phyloP scores from a whole-genome alignment of 2,113 vertebrate species.

The Bos indicus region DNA sequence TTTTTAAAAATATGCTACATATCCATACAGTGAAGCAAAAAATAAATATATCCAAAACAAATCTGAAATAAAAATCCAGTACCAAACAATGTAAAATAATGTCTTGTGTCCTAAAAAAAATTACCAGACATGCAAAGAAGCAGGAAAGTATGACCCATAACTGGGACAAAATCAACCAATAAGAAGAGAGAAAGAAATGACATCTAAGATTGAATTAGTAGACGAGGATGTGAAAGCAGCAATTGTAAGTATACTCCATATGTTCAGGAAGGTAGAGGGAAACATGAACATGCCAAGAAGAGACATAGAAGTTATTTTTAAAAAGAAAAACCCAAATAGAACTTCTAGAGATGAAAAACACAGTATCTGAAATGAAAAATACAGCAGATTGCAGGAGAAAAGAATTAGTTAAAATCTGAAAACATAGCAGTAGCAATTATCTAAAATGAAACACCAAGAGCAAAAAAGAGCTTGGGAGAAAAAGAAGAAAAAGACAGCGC shows the following conservation, averaged over 20 bases:
- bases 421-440: neutral
- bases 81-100: neutral
- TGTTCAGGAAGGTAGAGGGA: neutral
- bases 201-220: neutral
- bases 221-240: neutral
- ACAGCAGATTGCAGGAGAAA: neutral
- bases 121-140: neutral
- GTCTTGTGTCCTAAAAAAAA: neutral
- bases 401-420: neutral
- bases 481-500: neutral
- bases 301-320: neutral
- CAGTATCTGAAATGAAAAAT: neutral
- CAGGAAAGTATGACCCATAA: neutral
- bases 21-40: neutral
- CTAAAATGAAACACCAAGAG: neutral
- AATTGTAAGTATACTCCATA: neutral
- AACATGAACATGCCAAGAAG: neutral
- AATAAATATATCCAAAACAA: slow-evolving; percentile 19
- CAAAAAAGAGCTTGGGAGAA: neutral
- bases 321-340: neutral
- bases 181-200: neutral
- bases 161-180: neutral
- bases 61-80: neutral
- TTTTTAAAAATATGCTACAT: neutral
- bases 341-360: neutral